Base-by-base conservation (phyloP, 2,888 invertebrate genomes). In the Eudasyphora cyanicolor region DNA sequence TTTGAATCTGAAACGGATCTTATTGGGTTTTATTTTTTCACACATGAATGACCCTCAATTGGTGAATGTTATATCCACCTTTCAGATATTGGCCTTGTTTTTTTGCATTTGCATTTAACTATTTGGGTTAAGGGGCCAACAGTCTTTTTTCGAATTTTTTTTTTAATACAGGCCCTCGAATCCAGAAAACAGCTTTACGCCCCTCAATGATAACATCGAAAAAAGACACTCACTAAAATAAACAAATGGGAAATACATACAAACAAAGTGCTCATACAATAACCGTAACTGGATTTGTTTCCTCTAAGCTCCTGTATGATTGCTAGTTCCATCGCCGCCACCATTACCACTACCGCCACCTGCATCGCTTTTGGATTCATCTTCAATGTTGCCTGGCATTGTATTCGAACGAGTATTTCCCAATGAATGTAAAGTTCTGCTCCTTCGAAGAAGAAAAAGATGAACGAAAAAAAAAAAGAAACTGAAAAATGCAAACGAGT, bases 401-500 rank as follows among this genome's bases (percentile, higher is more conserved):
- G 70, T 14, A 73, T 27, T 29, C 27, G 3, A 35, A 62, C 24
- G 19, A 17, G 27, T 49, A 49, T 17, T 10, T 27, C 57, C 69
- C 42, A 19, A 42, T 19, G 29, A 60, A 27, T 27, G 12, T 29
- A 24, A 32, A 17, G 57, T 27, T 19, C 49, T n/a, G n/a, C n/a
- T n/a, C 19, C 49, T 21, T 7, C 5, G 6, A 3, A 60, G 29
- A 29, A n/a, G n/a, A n/a, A n/a, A n/a, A n/a, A n/a, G n/a, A n/a
- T n/a, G n/a, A n/a, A n/a, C n/a, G n/a, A n/a, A n/a, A n/a, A n/a
- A n/a, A n/a, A n/a, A 60, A 60, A n/a, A 0, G 27, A 60, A 60
- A 60, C 38, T 77, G 27, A n/a, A 76, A 76, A 79, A 84, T 82
- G 85, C 84, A 86, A 86, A 86, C 84, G 85, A 86, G 82, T 79